A percentile compares a stretch with the other conserved stretches of the same genome.
These are phyloP conservation scores for Tachypleus tridentatus DNA, from an alignment of 1,140 invertebrate species.

Conservation along the genomic window DNA sequence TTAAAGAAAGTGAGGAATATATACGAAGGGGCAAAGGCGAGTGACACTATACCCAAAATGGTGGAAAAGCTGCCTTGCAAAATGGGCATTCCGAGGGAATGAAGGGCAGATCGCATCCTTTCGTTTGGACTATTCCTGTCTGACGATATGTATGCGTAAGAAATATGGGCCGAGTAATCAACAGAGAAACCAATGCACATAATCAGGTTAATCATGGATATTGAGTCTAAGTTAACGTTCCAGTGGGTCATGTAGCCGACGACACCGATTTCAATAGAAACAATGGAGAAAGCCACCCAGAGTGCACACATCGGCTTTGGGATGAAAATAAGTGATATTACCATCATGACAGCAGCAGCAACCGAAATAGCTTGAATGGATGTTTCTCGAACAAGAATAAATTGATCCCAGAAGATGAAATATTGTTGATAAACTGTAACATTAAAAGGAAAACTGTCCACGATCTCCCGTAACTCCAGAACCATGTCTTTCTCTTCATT, in stretches of 20 bases:
- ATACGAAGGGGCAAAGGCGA: slow-evolving; percentile 80
- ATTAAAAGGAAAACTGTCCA: slow-evolving; percentile 59
- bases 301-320: slow-evolving; percentile 82
- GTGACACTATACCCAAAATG: slow-evolving; percentile 71
- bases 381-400: slow-evolving; percentile 77
- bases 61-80: slow-evolving; percentile 91
- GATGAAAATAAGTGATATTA: slow-evolving; percentile 90
- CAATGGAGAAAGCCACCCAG: slow-evolving; percentile 87
- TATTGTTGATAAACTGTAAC: slow-evolving; percentile 85
- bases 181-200: slow-evolving; percentile 97
- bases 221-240: slow-evolving; percentile 85
- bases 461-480: slow-evolving; percentile 58
- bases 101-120: slow-evolving; percentile 70
- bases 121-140: slow-evolving; percentile 36
- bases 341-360: slow-evolving; percentile 83
- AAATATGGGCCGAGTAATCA: slow-evolving; percentile 92
- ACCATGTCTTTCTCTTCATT: slow-evolving; percentile 85
- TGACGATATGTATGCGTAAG: slow-evolving; percentile 87
- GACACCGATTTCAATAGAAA: slow-evolving; percentile 85
- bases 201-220: slow-evolving; percentile 95
- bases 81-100: slow-evolving; percentile 79
- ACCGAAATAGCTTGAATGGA: slow-evolving; percentile 84
- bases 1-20: slow-evolving; percentile 96
- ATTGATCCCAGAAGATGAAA: slow-evolving; percentile 88
- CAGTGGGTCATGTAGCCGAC: slow-evolving; percentile 91